phyloP scores from a whole-genome alignment of 1,140 invertebrate species.

The Neuroterus valhalla region DNA sequence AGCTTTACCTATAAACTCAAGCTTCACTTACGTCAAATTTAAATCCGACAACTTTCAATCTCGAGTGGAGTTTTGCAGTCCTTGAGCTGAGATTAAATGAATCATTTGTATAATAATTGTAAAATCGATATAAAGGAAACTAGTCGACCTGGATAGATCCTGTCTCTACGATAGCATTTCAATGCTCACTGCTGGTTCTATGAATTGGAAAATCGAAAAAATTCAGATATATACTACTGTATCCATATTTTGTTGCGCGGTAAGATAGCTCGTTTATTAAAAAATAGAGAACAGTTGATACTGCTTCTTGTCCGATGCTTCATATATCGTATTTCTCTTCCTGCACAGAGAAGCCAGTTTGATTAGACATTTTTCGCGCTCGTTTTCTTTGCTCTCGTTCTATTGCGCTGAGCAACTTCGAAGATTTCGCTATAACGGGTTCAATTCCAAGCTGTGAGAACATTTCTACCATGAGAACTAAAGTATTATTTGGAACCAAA shows the following conservation, averaged over 20 bases:
- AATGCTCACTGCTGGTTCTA: too few species aligned
- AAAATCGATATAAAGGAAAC: conserved; percentile 8
- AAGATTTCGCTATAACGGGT: conserved; percentile 22
- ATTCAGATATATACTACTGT: too few species aligned
- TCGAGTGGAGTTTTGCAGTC: conserved; percentile 1
- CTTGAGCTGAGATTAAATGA: not conserved
- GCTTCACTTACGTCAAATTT: not conserved
- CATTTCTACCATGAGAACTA: too few species aligned
- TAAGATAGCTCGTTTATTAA: conserved; percentile 10
- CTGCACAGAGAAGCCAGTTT: conserved; percentile 22
- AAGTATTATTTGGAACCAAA: too few species aligned
- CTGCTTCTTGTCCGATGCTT: not conserved
- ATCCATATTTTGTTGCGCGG: too few species aligned
- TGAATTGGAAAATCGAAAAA: too few species aligned
- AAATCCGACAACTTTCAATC: conserved; percentile 17
- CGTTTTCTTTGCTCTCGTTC: conserved; percentile 17
- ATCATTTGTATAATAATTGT: not conserved
- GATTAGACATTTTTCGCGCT: conserved; percentile 7
- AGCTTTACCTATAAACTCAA: too few species aligned
- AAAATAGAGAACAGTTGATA: not conserved
- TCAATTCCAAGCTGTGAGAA: conserved; percentile 24
- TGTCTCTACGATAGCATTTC: too few species aligned
- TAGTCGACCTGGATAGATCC: conserved; percentile 4
- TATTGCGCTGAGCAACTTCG: not conserved
- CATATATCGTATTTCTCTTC: conserved; percentile 13